phyloP scores from a whole-genome alignment of 35 echinoderm and acorn worm genomes.

The Stichopus chloronotus region DNA sequence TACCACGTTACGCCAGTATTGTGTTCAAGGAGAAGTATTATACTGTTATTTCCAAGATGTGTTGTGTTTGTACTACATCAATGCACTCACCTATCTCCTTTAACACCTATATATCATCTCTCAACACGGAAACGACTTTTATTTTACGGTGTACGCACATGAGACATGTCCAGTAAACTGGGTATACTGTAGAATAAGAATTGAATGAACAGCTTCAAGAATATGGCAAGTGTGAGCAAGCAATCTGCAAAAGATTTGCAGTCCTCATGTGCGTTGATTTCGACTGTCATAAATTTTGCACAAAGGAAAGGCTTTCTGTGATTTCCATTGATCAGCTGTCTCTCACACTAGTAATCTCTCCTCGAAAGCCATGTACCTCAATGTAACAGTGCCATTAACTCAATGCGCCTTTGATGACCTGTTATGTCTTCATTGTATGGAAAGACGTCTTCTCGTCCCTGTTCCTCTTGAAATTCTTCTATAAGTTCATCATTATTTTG shows the following conservation, averaged over 20 bases:
- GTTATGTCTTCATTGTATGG: conserved; percentile 41
- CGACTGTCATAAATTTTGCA: conserved; percentile 6
- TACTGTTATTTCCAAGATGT: background rate
- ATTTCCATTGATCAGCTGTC: background rate
- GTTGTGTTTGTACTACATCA: background rate
- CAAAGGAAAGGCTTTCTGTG: no score
- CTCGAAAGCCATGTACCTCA: background rate
- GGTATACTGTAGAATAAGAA: no score
- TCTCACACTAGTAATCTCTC: background rate
- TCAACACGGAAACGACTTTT: no score
- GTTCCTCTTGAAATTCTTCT: conserved; percentile 39
- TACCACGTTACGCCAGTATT: no score
- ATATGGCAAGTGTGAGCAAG: background rate
- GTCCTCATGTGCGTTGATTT: background rate
- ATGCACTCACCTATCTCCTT: background rate
- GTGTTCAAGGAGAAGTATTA: background rate
- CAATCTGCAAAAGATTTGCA: background rate
- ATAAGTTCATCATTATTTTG: conserved; percentile 49
- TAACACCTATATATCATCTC: background rate
- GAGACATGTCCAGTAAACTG: no score
- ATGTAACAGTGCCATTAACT: conserved; percentile 4
- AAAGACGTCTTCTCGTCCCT: conserved; percentile 9
- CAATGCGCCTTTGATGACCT: no score
- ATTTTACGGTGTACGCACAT: no score
- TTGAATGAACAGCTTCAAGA: no score